phyloP scores from a whole-genome alignment of 2,797 vertebrate genomes.

The Characodon lateralis region DNA sequence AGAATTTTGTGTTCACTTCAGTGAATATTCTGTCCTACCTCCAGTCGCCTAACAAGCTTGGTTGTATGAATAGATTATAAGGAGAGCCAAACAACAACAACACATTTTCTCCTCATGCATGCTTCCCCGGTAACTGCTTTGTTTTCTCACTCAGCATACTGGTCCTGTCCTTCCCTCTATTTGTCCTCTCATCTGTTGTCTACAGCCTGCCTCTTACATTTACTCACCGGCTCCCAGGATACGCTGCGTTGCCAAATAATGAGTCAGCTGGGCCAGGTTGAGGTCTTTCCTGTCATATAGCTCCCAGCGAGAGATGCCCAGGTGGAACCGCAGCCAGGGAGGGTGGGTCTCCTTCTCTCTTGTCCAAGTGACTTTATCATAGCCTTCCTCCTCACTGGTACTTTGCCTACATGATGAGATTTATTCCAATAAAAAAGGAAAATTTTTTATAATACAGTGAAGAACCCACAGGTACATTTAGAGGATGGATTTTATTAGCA shows the following conservation, averaged over 20 bases:
- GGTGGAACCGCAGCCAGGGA: conserved; percentile 84
- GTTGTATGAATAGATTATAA: conserved; percentile 8
- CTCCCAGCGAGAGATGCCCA: conserved; percentile 85
- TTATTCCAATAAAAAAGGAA: no score
- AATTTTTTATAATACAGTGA: background rate
- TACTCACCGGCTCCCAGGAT: conserved; percentile 79
- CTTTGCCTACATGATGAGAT: conserved; percentile 67
- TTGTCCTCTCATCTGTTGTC: background rate
- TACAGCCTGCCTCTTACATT: conserved; percentile 1
- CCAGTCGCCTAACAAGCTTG: conserved; percentile 19
- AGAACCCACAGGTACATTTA: background rate
- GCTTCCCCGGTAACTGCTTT: background rate
- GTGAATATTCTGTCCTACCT: conserved; percentile 12
- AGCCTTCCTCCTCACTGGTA: conserved; percentile 68
- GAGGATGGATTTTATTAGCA: background rate
- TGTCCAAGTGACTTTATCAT: conserved; percentile 72
- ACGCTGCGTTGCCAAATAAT: conserved; percentile 78
- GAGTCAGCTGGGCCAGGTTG: conserved; percentile 65
- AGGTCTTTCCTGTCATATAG: conserved; percentile 83
- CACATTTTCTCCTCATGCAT: background rate
- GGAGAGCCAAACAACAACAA: no score
- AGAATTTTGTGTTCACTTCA: background rate
- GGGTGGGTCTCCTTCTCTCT: conserved; percentile 75
- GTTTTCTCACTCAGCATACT: background rate
- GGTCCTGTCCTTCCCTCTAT: background rate